phyloP scores from a whole-genome alignment of 2,113 vertebrate genomes.

The Euleptes europaea region DNA sequence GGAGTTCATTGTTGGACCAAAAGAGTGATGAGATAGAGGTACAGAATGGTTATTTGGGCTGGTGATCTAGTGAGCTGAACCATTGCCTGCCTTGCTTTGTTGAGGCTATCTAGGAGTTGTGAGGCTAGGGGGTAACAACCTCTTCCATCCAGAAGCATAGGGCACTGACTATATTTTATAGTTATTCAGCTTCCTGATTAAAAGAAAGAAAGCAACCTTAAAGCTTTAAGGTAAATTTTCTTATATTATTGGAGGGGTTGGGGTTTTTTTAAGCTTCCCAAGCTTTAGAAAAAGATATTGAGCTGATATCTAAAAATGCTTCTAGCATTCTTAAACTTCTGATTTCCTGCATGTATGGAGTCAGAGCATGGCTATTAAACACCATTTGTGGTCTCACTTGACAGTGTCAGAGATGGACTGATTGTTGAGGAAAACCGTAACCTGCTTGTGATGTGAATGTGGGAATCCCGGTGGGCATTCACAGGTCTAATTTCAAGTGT shows the following conservation, averaged over 20 bases:
- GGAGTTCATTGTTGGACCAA: neutral
- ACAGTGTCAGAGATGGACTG: neutral
- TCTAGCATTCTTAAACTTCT: neutral
- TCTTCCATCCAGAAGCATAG: neutral
- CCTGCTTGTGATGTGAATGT: neutral
- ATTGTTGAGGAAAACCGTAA: neutral
- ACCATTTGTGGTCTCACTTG: neutral
- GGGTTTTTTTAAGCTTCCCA: too few relatives aligned
- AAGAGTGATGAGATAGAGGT: neutral
- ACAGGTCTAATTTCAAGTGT: neutral
- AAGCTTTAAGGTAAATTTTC: neutral
- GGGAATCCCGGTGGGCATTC: neutral
- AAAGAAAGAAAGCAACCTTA: neutral
- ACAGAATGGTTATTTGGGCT: neutral
- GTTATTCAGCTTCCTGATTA: neutral
- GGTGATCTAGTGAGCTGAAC: neutral
- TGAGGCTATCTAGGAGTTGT: neutral
- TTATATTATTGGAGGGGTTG: neutral
- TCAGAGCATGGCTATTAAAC: neutral
- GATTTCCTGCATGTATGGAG: neutral
- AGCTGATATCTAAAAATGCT: neutral
- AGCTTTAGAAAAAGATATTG: neutral
- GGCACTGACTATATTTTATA: neutral
- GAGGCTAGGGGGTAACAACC: neutral
- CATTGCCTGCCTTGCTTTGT: neutral